Evolutionary conservation across 2,113 vertebrate species (phyloP).

Genomic region (Conger conger): DNA sequence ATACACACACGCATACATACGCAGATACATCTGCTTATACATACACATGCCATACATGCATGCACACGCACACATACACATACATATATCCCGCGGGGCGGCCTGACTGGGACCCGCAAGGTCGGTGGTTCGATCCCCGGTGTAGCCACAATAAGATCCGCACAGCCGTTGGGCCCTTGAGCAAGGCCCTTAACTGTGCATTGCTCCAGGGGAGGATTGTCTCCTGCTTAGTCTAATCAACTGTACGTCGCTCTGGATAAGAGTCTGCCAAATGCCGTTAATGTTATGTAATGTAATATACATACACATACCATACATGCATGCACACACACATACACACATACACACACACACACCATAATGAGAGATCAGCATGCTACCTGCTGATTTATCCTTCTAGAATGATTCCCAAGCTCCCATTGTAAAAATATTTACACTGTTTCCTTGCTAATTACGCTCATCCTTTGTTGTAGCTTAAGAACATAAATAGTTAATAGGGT

Average conservation of each 20-base stretch:
- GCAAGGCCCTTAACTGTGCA: too few relatives aligned
- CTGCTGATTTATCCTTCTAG: neutral
- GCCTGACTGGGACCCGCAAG: too few relatives aligned
- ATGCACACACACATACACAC: neutral
- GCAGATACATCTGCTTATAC: neutral
- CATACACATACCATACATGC: too few relatives aligned
- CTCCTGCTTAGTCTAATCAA: too few relatives aligned
- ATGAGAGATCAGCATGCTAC: slow-evolving; percentile 13
- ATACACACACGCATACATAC: slow-evolving; percentile 18
- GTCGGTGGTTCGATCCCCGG: too few relatives aligned
- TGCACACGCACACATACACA: slow-evolving; percentile 17
- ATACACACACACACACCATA: slow-evolving; percentile 6
- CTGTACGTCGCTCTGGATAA: too few relatives aligned
- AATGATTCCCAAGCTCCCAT: neutral
- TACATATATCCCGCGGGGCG: neutral
- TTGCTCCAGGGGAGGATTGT: too few relatives aligned
- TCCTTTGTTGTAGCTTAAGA: neutral
- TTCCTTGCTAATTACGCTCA: neutral
- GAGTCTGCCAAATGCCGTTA: too few relatives aligned
- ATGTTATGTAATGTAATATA: too few relatives aligned
- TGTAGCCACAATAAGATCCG: too few relatives aligned
- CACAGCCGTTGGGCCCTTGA: too few relatives aligned
- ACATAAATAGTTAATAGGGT: neutral
- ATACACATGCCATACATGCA: slow-evolving; percentile 1
- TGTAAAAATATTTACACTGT: neutral